Base-by-base conservation (phyloP, 2,888 invertebrate genomes). In the Orthosia incerta region DNA sequence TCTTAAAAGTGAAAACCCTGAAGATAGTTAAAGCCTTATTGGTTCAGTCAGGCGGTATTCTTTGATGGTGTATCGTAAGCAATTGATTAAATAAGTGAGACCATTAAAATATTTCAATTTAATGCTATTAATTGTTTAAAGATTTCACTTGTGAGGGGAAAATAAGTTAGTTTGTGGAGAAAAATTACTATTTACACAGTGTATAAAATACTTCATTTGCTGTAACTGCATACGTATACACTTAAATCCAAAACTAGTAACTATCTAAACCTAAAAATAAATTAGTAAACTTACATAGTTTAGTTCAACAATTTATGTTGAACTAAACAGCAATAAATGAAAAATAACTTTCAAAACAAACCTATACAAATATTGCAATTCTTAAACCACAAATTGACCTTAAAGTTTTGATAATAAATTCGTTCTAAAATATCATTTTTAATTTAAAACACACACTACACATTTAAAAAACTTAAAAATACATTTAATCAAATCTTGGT, bases 401-500 rank as follows among this genome's bases (percentile, higher is more conserved):
- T 2, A 23, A 39, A 23, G 23, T 3, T 46, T 18, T 15, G 4
- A 5, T 53, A 11, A 72, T 31, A 26, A 39, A 48, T 18, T 12
- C 9, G 11, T 39, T 57, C 3, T 11, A 26, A 65, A 56, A 55
- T 48, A 48, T 15, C 1, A 31, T 31, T 51, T 39, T n/a, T 18
- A 15, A 13, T 3, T 51, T 26, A 1, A 39, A 53, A 51, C 53
- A 59, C 0, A 18, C 46, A 61, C 23, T 39, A 16, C 3, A 46
- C 16, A 71, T 48, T 62, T 48, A 9, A n/a, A 51, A 45, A 65
- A 1, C 4, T 26, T 12, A 23, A 66, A 59, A 59, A 65, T 56
- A 4, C 13, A 20, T 64, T n/a, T 15, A 16, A 48, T n/a, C 53
- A 70, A 68, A 83, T 83, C 83, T 80, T 76, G 23, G 15, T 69